phyloP scores from a whole-genome alignment of 2,113 vertebrate species.

The Pitta sordida region DNA sequence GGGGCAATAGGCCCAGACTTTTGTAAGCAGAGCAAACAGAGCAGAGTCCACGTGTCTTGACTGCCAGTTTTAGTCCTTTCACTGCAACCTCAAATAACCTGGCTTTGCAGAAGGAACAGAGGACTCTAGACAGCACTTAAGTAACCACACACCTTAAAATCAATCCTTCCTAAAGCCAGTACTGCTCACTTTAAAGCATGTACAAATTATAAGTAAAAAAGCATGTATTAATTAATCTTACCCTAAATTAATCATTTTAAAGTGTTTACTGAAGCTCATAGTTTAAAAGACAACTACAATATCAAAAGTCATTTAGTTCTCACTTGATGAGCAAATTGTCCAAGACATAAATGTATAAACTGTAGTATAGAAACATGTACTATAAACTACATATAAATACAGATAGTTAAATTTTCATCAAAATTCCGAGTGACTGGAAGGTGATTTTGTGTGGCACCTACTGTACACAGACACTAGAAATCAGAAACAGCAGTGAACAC shows the following conservation, averaged over 20 bases:
- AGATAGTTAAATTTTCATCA: background rate
- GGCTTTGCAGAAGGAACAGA: background rate
- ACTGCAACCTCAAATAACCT: background rate
- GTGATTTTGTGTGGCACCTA: background rate
- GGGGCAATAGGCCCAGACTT: background rate
- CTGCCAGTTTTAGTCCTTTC: background rate
- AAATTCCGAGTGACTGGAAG: background rate
- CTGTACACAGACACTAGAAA: background rate
- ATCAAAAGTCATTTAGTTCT: background rate
- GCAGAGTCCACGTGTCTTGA: background rate
- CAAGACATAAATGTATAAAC: background rate
- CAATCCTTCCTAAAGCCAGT: background rate
- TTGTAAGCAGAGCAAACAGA: slow-evolving; percentile 32
- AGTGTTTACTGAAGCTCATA: background rate
- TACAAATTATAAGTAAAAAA: background rate
- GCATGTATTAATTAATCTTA: background rate
- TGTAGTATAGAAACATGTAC: too few species aligned
- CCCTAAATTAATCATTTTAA: background rate
- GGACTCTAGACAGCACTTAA: background rate
- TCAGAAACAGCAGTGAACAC: fast-evolving
- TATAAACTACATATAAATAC: too few species aligned
- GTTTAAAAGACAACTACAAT: background rate
- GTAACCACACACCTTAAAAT: background rate
- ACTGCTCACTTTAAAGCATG: background rate
- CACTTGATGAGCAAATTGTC: background rate